Conservation (phyloP, 2,113 vertebrate species). For the Dipodomys stephensi region DNA sequence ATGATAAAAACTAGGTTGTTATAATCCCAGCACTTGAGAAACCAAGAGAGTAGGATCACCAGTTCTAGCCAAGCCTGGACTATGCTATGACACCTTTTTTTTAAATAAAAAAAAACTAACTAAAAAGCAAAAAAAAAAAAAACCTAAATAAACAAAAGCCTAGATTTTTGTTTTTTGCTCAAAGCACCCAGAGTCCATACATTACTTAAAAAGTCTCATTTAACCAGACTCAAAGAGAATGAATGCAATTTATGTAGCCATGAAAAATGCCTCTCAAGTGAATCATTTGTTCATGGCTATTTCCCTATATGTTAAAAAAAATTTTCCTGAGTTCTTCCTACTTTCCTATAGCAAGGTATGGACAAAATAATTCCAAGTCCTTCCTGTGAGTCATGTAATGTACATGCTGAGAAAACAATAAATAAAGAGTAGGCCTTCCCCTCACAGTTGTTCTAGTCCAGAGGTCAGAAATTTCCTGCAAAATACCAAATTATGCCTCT, state of each 20-base stretch:
- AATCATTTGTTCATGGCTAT: background rate
- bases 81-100: too few relatives aligned
- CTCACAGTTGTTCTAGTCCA: background rate
- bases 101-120: too few relatives aligned
- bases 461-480: background rate
- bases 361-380: conserved; percentile 2
- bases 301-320: background rate
- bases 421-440: background rate
- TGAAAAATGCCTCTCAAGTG: background rate
- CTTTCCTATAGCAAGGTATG: background rate
- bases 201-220: conserved; percentile 30
- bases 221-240: conserved; percentile 34
- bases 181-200: background rate
- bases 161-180: background rate
- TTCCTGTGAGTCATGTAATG: background rate
- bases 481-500: conserved; percentile 32
- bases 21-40: too few relatives aligned
- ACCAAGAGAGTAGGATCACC: too few relatives aligned
- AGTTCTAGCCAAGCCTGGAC: too few relatives aligned
- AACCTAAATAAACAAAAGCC: background rate
- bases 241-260: background rate
- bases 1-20: conserved; percentile 10
- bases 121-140: too few relatives aligned
- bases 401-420: background rate
- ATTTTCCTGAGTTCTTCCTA: background rate